A percentile compares a stretch with the other conserved stretches of the same genome.
These are phyloP conservation scores for Erebia palarica DNA, from an alignment of 2,888 invertebrate species.

Conservation along the genomic window DNA sequence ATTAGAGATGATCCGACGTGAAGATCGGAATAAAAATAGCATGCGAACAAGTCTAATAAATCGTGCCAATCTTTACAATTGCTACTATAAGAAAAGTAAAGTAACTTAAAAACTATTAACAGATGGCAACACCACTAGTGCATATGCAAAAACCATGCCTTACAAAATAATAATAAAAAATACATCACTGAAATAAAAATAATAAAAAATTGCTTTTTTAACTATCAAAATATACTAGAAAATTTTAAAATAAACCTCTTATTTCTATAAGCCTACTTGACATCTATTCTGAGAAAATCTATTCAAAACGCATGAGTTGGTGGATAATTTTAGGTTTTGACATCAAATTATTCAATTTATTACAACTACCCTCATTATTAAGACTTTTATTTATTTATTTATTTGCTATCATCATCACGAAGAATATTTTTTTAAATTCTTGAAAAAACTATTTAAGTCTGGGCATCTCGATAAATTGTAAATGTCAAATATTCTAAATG, in stretches of 20 bases:
- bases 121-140: conserved; percentile 26
- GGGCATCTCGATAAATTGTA: background rate
- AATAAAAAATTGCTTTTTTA: conserved; percentile 6
- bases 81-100: background rate
- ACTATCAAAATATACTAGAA: background rate
- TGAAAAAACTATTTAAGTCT: background rate
- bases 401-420: too few species aligned
- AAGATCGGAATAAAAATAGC: too few species aligned
- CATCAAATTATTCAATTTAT: background rate
- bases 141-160: conserved; percentile 13
- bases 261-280: background rate
- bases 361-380: background rate
- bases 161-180: conserved; percentile 5
- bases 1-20: too few species aligned
- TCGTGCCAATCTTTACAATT: background rate
- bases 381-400: background rate
- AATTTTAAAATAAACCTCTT: background rate
- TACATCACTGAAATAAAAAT: conserved; percentile 11
- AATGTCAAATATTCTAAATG: too few species aligned
- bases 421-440: too few species aligned
- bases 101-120: conserved; percentile 10
- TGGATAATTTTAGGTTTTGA: background rate
- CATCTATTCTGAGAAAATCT: conserved; percentile 2
- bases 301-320: background rate
- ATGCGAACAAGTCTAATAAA: background rate